These are phyloP conservation scores for Hydropsyche tenuis DNA, from an alignment of 1,140 invertebrate species.

Conservation along the genomic window DNA sequence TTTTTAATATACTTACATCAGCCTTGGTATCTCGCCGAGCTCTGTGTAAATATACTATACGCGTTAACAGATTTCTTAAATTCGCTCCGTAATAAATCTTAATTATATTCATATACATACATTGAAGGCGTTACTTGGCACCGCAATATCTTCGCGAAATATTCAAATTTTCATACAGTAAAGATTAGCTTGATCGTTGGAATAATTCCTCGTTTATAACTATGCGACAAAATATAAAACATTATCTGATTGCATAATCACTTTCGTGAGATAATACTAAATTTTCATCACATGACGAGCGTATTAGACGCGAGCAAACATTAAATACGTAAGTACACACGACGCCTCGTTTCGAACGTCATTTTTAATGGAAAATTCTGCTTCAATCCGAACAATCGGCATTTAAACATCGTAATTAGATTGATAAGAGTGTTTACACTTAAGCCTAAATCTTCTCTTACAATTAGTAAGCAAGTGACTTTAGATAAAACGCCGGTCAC, in stretches of 20 bases:
- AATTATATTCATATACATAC: slow-evolving; percentile 31
- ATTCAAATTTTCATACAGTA: too few relatives aligned
- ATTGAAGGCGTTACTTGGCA: too few relatives aligned
- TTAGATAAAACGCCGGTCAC: slow-evolving; percentile 41
- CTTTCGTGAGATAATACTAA: too few relatives aligned
- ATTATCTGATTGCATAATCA: too few relatives aligned
- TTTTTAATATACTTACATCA: slow-evolving; percentile 31
- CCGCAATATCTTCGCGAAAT: too few relatives aligned
- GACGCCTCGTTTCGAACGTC: neutral
- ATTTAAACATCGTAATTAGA: slow-evolving; percentile 13
- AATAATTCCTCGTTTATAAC: too few relatives aligned
- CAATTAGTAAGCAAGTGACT: slow-evolving; percentile 41
- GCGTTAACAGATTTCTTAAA: slow-evolving; percentile 47
- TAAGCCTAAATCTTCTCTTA: slow-evolving; percentile 37
- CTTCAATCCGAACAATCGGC: slow-evolving; percentile 27
- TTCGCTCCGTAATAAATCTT: slow-evolving; percentile 47
- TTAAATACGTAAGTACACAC: neutral
- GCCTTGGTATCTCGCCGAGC: slow-evolving; percentile 24
- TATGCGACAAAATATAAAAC: too few relatives aligned
- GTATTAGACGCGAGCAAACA: too few relatives aligned
- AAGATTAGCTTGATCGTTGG: too few relatives aligned
- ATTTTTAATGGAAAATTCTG: slow-evolving; percentile 30
- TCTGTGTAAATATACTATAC: slow-evolving; percentile 38
- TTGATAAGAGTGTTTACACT: slow-evolving; percentile 22
- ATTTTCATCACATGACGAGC: too few relatives aligned